These are phyloP conservation scores for Drosophila rufa DNA, from an alignment of 1,140 invertebrate species.

Conservation along the genomic window DNA sequence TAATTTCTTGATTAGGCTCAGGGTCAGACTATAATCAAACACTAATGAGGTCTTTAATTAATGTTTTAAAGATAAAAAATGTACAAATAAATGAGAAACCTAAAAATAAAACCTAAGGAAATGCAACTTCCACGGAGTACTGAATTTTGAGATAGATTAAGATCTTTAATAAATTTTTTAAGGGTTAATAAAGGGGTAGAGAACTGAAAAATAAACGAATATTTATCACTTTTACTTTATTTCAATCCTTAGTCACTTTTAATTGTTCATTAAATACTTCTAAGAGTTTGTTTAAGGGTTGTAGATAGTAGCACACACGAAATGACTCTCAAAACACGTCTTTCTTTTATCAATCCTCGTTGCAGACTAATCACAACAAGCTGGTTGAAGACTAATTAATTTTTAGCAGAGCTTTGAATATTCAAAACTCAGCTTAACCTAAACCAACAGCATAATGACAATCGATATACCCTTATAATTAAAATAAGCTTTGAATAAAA, in stretches of 20 bases:
- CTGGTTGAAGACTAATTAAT: neutral
- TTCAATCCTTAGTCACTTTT: neutral
- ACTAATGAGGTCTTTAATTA: neutral
- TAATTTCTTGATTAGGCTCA: neutral
- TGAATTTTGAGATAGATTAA: too few relatives aligned
- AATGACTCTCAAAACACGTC: neutral
- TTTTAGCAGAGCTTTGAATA: constrained; percentile 4
- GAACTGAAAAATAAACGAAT: neutral
- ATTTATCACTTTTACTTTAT: too few relatives aligned
- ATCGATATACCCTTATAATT: neutral
- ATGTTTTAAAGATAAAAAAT: neutral
- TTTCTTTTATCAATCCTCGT: neutral
- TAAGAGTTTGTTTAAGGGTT: neutral
- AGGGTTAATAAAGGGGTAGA: neutral
- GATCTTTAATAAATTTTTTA: too few relatives aligned
- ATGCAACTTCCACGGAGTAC: too few relatives aligned
- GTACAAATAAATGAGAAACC: too few relatives aligned
- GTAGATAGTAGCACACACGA: neutral
- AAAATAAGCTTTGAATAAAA: neutral
- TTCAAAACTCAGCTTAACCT: neutral
- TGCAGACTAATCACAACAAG: neutral
- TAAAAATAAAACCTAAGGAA: too few relatives aligned
- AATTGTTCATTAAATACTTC: neutral
- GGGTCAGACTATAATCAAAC: neutral
- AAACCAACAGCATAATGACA: neutral